Evolutionary conservation across 92 coral and sea anemone species (phyloP), one percentile per base, ranked within the genome.

Genomic region (Parazoanthus darwini): DNA sequence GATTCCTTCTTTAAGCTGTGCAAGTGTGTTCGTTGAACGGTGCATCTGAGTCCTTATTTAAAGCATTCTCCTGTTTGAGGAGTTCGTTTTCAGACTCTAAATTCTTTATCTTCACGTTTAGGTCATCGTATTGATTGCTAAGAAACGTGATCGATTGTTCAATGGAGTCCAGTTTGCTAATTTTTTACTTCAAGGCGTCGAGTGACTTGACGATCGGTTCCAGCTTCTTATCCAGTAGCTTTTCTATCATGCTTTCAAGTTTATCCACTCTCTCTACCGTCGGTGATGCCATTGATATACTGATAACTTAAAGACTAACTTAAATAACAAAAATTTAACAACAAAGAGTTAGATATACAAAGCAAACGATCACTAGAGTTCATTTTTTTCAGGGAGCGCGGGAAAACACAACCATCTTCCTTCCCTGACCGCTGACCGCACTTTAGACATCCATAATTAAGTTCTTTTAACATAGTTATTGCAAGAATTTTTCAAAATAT

Each of bases 171-270:
- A 88, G 54, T 71, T 79, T 80, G 74, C 66, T 56, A 65, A 88
- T 70, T 42, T 88, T 88, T 42, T 48, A 25, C 79, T 88, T 59
- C 78, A 88, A 71, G 6, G 16, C 42, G 18, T 88, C 90, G 2
- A 88, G 72, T 9, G 85, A 79, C 77, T 79, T 88, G 18, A 70
- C 70, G n/a, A 88, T 77, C 37, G 85, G 85, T 7, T 78, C 65
- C 43, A 87, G 50, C 78, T 87, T 87, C 36, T 87, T 87, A 78
- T 76, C 90, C 86, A 88, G 75, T 0, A 88, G 86, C 78, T 88
- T 88, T 85, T 50, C 68, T 18, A 79, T 79, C 39, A 79, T 18
- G 20, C 67, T 79, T 50, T 79, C 67, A 25, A 79, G 82, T 48
- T 79, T n/a, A 50, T 79, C 82, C 82, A 79, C 10, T 79, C 8